These are phyloP conservation scores for Argya squamiceps DNA, from an alignment of 2,797 vertebrate genomes.

Conservation along the genomic window DNA sequence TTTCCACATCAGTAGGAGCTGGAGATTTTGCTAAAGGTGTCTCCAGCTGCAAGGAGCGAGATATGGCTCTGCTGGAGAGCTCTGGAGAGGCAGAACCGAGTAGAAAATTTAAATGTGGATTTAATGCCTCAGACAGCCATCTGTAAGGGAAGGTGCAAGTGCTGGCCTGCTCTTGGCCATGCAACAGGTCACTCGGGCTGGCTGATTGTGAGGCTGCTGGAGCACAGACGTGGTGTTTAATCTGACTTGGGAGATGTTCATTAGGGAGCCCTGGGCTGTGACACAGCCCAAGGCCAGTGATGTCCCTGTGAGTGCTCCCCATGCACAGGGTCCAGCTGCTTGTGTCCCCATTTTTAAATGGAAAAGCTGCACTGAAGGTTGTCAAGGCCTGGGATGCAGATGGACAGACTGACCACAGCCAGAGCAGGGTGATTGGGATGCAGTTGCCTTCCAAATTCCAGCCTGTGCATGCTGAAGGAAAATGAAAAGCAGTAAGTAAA, in stretches of 20 bases:
- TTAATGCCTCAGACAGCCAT: not conserved
- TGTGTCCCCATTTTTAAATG: fast-evolving
- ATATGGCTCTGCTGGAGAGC: not conserved
- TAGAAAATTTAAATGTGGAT: constrained; percentile 11
- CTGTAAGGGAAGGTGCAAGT: not conserved
- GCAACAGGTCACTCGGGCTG: not conserved
- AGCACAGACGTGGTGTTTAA: not conserved
- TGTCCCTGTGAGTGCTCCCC: fast-evolving
- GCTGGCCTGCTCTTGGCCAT: not conserved
- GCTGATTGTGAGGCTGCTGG: not conserved
- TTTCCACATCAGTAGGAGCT: constrained; percentile 62
- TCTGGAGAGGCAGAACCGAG: not conserved
- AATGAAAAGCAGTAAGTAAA: not conserved
- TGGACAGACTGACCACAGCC: not conserved
- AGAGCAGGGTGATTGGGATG: fast-evolving
- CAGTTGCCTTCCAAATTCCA: not conserved
- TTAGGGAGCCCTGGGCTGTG: not conserved
- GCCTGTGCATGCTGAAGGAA: not conserved
- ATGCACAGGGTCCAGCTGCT: fast-evolving
- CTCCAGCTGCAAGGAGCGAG: constrained; percentile 39
- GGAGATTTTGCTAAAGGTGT: constrained; percentile 47
- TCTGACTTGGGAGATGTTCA: not conserved
- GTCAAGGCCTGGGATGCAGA: not conserved
- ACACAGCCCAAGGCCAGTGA: not conserved
- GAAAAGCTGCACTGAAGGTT: not conserved